phyloP scores from a whole-genome alignment of 2,888 invertebrate species.

The Nemurella pictetii region DNA sequence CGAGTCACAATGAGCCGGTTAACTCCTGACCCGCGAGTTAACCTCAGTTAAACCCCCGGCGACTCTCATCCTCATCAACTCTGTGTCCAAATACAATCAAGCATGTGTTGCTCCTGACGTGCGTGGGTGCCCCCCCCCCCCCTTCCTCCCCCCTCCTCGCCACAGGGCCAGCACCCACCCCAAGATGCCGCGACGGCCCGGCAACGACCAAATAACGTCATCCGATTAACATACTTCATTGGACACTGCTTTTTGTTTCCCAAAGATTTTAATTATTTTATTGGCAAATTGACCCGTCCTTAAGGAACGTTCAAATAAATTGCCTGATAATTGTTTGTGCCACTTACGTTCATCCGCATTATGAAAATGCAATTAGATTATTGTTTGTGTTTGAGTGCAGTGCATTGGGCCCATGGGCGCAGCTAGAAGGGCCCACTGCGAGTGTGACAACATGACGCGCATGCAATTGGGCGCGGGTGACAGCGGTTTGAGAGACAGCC shows the following conservation, averaged over 20 bases:
- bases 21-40: slow-evolving; percentile 23
- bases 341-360: not conserved
- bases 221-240: slow-evolving; percentile 20
- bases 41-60: slow-evolving; percentile 43
- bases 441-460: not conserved
- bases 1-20: slow-evolving; percentile 33
- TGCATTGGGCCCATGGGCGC: not conserved
- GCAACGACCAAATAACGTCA: slow-evolving; percentile 8
- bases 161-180: not conserved
- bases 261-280: not conserved
- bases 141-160: not conserved
- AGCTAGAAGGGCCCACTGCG: too few relatives aligned
- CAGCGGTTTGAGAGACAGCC: not conserved
- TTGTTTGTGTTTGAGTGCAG: not conserved
- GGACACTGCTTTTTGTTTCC: slow-evolving; percentile 2
- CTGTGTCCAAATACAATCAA: slow-evolving; percentile 11
- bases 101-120: not conserved
- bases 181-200: not conserved
- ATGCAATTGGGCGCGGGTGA: not conserved
- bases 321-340: not conserved
- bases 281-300: not conserved
- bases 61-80: slow-evolving; percentile 18
- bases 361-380: not conserved
- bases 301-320: not conserved
- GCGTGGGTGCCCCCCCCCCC: not conserved